These are phyloP conservation scores for Parazoanthus swiftii DNA, from an alignment of 92 coral and sea anemone genomes.

Conservation along the genomic window DNA sequence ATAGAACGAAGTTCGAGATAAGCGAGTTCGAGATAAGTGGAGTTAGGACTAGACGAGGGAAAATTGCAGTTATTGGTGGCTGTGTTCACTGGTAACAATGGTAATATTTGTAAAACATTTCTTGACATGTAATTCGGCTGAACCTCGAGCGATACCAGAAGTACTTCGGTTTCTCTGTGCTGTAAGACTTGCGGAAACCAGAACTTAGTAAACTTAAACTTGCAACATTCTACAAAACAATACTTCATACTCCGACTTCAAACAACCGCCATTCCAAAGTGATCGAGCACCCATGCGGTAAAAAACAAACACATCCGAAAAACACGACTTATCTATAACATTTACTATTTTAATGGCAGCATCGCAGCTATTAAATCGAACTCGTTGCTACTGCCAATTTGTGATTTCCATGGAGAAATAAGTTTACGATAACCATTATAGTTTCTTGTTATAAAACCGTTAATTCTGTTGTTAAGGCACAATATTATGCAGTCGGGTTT, in stretches of 20 bases:
- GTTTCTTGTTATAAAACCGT: not conserved
- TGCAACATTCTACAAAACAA: not conserved
- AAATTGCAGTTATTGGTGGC: too few relatives aligned
- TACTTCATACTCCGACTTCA: not conserved
- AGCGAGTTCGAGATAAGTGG: too few relatives aligned
- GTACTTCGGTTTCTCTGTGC: too few relatives aligned
- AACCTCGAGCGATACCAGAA: too few relatives aligned
- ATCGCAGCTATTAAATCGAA: not conserved
- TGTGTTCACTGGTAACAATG: too few relatives aligned
- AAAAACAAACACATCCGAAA: not conserved
- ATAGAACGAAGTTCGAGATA: too few relatives aligned
- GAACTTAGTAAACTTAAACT: not conserved
- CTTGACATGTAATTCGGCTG: too few relatives aligned
- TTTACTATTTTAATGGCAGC: not conserved
- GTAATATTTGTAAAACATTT: too few relatives aligned
- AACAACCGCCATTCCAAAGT: not conserved
- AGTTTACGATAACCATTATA: not conserved
- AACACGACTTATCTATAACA: not conserved
- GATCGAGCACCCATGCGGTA: not conserved
- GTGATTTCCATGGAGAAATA: not conserved
- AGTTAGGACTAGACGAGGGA: too few relatives aligned
- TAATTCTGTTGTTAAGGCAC: not conserved
- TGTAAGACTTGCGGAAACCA: not conserved
- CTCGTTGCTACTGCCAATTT: not conserved
- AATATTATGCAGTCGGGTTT: not conserved